Conservation (phyloP, 1,140 invertebrate species). For the Drosophila bipectinata region DNA sequence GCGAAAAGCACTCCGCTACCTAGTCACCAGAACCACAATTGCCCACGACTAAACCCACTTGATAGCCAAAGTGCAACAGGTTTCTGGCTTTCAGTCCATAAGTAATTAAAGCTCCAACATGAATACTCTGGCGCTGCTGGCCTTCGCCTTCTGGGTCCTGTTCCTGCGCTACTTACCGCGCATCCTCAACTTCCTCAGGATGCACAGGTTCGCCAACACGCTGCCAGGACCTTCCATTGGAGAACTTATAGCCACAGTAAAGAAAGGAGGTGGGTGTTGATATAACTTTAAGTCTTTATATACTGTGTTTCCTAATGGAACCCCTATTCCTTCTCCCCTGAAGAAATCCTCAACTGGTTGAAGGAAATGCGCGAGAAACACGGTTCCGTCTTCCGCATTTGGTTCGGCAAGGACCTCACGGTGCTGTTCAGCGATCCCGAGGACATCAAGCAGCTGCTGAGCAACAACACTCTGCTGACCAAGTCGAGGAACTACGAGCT, state of each 20-base stretch:
- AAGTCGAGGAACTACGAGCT: conserved; percentile 84
- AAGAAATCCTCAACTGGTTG: conserved; percentile 62
- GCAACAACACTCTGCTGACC: conserved; percentile 86
- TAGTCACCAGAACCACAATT: not conserved
- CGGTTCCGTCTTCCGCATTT: conserved; percentile 75
- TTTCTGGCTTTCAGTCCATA: not conserved
- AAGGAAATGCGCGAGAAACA: conserved; percentile 58
- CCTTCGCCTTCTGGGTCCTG: conserved; percentile 69
- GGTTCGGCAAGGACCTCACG: conserved; percentile 79
- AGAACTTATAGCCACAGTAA: conserved; percentile 71
- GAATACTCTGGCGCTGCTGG: conserved; percentile 66
- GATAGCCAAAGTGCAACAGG: not conserved
- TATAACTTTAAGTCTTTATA: no score
- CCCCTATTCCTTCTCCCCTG: not conserved
- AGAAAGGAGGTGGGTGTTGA: conserved; percentile 67
- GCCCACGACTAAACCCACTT: no score
- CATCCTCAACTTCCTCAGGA: conserved; percentile 51
- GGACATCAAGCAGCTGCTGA: conserved; percentile 85
- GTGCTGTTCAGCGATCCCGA: conserved; percentile 75
- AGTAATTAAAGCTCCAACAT: conserved; percentile 16
- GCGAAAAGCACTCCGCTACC: not conserved
- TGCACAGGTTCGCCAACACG: conserved; percentile 58
- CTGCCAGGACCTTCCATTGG: conserved; percentile 66
- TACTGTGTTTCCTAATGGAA: no score
- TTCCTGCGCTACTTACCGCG: conserved; percentile 71